A percentile compares a stretch with the other conserved stretches of the same genome.
Conservation (phyloP, 1,140 invertebrate genomes). For the Luehdorfia chinensis region DNA sequence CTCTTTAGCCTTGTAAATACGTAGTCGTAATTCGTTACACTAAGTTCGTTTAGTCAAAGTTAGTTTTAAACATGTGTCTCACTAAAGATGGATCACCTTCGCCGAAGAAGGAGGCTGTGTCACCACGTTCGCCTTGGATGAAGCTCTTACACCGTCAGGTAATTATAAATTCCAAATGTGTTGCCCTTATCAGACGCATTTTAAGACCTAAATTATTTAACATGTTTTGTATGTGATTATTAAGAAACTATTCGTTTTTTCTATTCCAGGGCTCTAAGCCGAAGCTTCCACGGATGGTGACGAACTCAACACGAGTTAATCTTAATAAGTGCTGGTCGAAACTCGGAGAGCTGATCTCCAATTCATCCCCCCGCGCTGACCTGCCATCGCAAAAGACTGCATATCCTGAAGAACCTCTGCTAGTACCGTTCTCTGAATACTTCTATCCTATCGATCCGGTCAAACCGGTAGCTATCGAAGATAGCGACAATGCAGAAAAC, state of each 20-base stretch:
- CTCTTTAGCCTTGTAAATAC: slow-evolving; percentile 45
- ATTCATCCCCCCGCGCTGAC: slow-evolving; percentile 60
- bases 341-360: slow-evolving; percentile 75
- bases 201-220: no score
- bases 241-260: slow-evolving; percentile 28
- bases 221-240: no score
- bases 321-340: slow-evolving; percentile 79
- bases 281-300: slow-evolving; percentile 72
- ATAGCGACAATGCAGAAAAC: slow-evolving; percentile 60
- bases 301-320: slow-evolving; percentile 74
- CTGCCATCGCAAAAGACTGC: slow-evolving; percentile 68
- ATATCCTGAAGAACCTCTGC: slow-evolving; percentile 52
- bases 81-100: slow-evolving; percentile 61
- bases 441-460: slow-evolving; percentile 64
- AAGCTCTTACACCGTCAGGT: slow-evolving; percentile 71
- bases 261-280: slow-evolving; percentile 72
- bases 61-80: slow-evolving; percentile 65
- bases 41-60: slow-evolving; percentile 24
- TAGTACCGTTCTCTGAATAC: slow-evolving; percentile 58
- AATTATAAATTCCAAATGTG: no score
- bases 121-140: slow-evolving; percentile 69
- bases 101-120: slow-evolving; percentile 54
- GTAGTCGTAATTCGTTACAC: slow-evolving; percentile 44
- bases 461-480: slow-evolving; percentile 55
- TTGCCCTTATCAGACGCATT: no score